Base-by-base conservation (phyloP, 1,140 invertebrate genomes). In the Drosophila nannoptera region DNA sequence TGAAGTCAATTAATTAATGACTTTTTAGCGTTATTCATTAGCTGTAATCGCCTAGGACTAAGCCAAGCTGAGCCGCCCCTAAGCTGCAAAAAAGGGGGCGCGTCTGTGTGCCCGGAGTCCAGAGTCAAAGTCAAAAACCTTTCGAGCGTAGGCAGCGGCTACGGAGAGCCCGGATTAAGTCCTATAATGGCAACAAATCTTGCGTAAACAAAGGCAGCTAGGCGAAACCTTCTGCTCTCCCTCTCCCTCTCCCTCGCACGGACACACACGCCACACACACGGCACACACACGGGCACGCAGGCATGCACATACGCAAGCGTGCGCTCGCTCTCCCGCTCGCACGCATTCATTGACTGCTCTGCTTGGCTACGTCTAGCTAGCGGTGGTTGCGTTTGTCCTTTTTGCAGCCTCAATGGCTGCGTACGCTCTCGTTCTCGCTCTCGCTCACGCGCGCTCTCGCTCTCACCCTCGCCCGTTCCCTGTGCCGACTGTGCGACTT, bases 181-280 rank as follows among this genome's bases (percentile, higher is more conserved):
- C 22, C 70, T 66, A 45, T 84, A 84, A 84, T 84, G 81, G 81
- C 81, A 84, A 86, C 81, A 84, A 84, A 84, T 84, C 81, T 84
- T 84, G 81, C 81, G 81, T 84, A 84, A 84, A 84, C 81, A 86
- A 84, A 81, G 81, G 77, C 72, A 78, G 9, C n/a, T 14, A 42
- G 48, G 49, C 66, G 71, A 65, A 80, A 63, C 62, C 69, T 73
- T 60, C n/a, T n/a, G n/a, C n/a, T n/a, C n/a, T n/a, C n/a, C n/a
- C n/a, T n/a, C 22, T 22, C 22, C 22, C 69, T 83, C 58, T 50
- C 71, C 80, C 72, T 61, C 38, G 5, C 42, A 7, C 48, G 0
- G 48, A 35, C 22, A 9, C 38, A 8, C 61, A 16, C 29, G 29
- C 62, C 22, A 9, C 48, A 6, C 68, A 9, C 38, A 1, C 42